Base-by-base conservation (phyloP, 2,797 vertebrate species). In the Acrossocheilus fasciatus region DNA sequence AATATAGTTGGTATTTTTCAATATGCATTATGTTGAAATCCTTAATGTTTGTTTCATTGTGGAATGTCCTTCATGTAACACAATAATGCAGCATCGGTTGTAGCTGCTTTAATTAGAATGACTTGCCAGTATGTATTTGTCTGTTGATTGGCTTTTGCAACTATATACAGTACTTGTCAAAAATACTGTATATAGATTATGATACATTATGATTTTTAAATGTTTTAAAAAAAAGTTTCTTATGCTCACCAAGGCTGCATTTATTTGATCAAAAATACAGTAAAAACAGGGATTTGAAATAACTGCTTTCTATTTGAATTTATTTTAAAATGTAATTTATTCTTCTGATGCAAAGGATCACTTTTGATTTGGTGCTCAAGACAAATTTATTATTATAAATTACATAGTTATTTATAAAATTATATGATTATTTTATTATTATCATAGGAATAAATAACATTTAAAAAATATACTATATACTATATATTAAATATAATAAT, bases 1-100 rank as follows among this genome's bases (percentile, higher is more conserved):
- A 89, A 69, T 83, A 90, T 81, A 89, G 76, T 70, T 76, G 73
- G 47, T 85, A 86, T 89, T 91, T 91, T 90, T 83, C 76, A 84
- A 68, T 64, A 78, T 68, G 15, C 39, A 62, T 78, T 79, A 39
- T 76, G 47, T 72, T 82, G 36, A 84, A 30, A n/a, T 72, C 43
- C 39, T 36, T 84, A n/a, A n/a, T n/a, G n/a, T n/a, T n/a, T 23
- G 72, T 26, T 30, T 72, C 2, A 77, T 39, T 59, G 6, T 57
- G 20, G 34, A 57, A 57, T 57, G 50, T 39, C 39, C 6, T 14
- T n/a, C 39, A 26, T 72, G 26, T 66, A 66, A 66, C 15, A 36
- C 30, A 68, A 36, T 68, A 34, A 68, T 36, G 26, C 26, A 34
- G 15, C 14, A 66, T 66, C 14, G 17, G 6, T 14, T 66, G 14